Percentiles rank a stretch among this genome's conserved stretches.
Evolutionary conservation across 2,888 invertebrate genomes (phyloP).

Genomic region (Plusia festucae): DNA sequence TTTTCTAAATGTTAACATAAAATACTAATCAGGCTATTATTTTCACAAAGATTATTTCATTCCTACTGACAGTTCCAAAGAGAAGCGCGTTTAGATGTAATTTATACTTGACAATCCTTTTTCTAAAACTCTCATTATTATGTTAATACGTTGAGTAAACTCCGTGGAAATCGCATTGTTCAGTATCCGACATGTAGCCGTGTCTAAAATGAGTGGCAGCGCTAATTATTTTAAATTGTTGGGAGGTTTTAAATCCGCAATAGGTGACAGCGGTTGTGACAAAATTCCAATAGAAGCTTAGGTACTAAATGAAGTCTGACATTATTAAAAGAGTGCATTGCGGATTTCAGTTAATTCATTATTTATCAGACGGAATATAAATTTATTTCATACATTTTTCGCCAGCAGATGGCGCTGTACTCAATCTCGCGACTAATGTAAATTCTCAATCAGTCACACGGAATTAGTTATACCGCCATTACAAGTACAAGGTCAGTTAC

Average conservation of each 20-base stretch:
- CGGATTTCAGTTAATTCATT: too few species aligned
- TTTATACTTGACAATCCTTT: background rate
- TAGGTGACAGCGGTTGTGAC: background rate
- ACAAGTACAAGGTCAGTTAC: slow-evolving; percentile 60
- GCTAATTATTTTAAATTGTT: background rate
- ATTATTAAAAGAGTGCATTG: too few species aligned
- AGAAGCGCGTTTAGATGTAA: background rate
- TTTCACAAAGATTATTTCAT: too few species aligned
- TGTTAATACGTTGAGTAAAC: background rate
- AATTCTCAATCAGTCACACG: slow-evolving; percentile 27
- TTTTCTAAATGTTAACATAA: too few species aligned
- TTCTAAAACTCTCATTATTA: background rate
- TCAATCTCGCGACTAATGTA: slow-evolving; percentile 12
- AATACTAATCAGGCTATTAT: too few species aligned
- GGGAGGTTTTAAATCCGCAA: background rate
- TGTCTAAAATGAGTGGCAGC: background rate
- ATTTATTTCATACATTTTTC: background rate
- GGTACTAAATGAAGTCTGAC: too few species aligned
- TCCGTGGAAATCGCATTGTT: background rate
- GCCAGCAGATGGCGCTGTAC: slow-evolving; percentile 23
- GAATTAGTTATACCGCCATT: slow-evolving; percentile 57
- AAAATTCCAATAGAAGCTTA: too few species aligned
- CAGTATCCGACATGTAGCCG: background rate
- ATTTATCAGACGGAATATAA: too few species aligned
- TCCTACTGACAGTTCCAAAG: too few species aligned